These are phyloP conservation scores for Onychorhynchus coronatus DNA, from an alignment of 2,113 vertebrate species.

Conservation along the genomic window DNA sequence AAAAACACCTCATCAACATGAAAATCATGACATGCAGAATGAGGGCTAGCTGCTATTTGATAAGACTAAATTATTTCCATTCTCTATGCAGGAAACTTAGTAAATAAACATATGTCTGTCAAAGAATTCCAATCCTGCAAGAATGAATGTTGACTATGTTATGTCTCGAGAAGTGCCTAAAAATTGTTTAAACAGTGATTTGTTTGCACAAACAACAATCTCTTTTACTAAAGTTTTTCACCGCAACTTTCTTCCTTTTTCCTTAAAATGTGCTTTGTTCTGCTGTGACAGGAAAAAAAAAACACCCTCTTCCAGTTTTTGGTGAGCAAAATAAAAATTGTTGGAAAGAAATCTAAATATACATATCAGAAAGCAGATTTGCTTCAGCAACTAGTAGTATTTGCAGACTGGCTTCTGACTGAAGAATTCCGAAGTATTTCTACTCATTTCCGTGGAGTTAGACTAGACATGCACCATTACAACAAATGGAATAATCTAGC, in stretches of 20 bases:
- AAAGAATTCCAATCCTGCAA: slow-evolving; percentile 3
- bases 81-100: neutral
- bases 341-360: neutral
- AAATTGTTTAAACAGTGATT: neutral
- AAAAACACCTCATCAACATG: neutral
- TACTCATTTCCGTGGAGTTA: neutral
- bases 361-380: neutral
- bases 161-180: neutral
- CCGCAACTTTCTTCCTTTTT: neutral
- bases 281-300: neutral
- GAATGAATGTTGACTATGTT: neutral
- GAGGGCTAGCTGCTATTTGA: neutral
- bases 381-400: neutral
- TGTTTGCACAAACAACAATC: neutral
- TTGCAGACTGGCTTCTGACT: neutral
- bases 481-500: neutral
- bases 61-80: slow-evolving; percentile 18
- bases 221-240: neutral
- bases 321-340: neutral
- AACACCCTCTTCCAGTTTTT: neutral
- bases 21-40: neutral
- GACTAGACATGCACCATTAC: neutral
- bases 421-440: neutral
- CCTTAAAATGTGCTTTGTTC: neutral
- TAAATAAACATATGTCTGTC: neutral